These are phyloP conservation scores for Petrocephalus microphthalmus DNA, from an alignment of 2,113 vertebrate species.

Conservation along the genomic window DNA sequence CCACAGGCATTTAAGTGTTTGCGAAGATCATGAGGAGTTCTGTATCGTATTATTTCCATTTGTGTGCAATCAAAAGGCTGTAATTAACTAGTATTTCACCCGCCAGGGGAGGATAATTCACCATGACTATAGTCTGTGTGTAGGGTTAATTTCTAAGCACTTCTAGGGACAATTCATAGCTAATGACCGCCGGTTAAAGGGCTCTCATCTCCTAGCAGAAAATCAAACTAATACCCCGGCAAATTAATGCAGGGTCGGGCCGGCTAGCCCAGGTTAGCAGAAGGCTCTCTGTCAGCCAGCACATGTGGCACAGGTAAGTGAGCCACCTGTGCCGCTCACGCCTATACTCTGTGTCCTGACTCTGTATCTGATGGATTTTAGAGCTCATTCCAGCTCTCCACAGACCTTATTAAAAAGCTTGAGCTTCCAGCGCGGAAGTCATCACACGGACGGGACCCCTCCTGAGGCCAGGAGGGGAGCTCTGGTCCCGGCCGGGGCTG, in stretches of 20 bases:
- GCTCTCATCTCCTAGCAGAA: background rate
- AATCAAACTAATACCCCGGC: background rate
- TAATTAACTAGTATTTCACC: background rate
- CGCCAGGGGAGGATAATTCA: background rate
- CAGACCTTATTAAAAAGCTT: background rate
- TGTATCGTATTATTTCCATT: background rate
- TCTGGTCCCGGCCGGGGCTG: background rate
- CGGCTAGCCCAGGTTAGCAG: background rate
- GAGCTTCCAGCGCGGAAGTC: background rate
- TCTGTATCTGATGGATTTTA: background rate
- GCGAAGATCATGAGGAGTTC: background rate
- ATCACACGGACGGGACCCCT: background rate
- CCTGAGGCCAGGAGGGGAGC: background rate
- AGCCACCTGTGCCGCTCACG: background rate
- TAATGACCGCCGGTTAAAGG: background rate
- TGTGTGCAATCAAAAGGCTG: background rate
- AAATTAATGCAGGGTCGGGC: background rate
- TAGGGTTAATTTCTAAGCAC: background rate
- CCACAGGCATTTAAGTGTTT: background rate
- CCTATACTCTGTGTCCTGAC: background rate
- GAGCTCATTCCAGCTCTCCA: conserved; percentile 7
- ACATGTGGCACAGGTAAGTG: background rate
- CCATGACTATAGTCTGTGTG: background rate
- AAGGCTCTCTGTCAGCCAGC: background rate
- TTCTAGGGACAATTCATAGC: background rate